Percentiles rank a stretch among this genome's conserved stretches.
These are phyloP conservation scores for Grantiella picta DNA, from an alignment of 2,113 vertebrate genomes.

Conservation along the genomic window DNA sequence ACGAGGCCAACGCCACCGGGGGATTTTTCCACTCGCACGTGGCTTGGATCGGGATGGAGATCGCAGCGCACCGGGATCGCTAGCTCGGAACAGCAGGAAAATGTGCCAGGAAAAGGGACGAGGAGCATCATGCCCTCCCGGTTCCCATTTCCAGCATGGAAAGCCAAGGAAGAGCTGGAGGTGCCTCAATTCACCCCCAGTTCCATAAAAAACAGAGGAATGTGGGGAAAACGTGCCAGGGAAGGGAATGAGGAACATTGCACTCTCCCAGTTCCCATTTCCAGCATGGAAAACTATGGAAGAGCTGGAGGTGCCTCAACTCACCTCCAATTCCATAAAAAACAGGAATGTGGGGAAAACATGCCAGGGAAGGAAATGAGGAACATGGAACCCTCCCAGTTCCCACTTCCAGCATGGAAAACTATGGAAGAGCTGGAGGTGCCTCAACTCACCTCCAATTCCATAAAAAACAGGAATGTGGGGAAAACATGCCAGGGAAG, in stretches of 20 bases:
- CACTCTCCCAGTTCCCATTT: accelerated
- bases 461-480: not conserved
- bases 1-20: accelerated
- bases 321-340: not conserved
- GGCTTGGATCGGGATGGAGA: not conserved
- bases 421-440: not conserved
- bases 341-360: not conserved
- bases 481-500: not conserved
- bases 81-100: not conserved
- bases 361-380: not conserved
- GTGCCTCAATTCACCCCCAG: not conserved
- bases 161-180: not conserved
- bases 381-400: accelerated
- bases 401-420: not conserved
- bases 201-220: not conserved
- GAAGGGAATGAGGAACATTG: not conserved
- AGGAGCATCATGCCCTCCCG: accelerated
- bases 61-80: not conserved
- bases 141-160: not conserved
- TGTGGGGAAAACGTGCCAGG: not conserved
- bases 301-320: not conserved
- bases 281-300: not conserved
- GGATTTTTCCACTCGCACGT: not conserved
- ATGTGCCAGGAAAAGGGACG: accelerated
- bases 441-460: not conserved